Percentiles rank a stretch among this genome's conserved stretches.
phyloP scores from a whole-genome alignment of 2,888 invertebrate species.

The Temnothorax unifasciatus region DNA sequence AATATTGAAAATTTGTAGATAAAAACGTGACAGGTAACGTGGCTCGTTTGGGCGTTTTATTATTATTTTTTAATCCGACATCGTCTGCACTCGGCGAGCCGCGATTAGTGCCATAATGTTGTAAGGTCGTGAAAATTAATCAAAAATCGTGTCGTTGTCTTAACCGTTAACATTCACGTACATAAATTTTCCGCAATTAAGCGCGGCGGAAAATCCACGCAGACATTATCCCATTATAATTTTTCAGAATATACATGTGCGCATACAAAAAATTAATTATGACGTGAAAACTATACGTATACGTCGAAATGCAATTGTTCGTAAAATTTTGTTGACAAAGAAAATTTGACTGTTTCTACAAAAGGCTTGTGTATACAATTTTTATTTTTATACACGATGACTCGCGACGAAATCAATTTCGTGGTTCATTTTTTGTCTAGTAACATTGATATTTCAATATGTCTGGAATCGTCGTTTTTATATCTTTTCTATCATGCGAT shows the following conservation, averaged over 20 bases:
- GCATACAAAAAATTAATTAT: constrained; percentile 10
- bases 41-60: constrained; percentile 36
- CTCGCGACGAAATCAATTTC: neutral
- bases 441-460: neutral
- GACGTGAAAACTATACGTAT: neutral
- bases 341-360: neutral
- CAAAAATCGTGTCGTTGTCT: constrained; percentile 49
- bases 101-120: constrained; percentile 43
- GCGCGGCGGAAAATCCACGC: neutral
- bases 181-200: neutral
- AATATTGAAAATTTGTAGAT: constrained; percentile 54
- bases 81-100: constrained; percentile 17
- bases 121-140: constrained; percentile 44
- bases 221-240: constrained; percentile 2
- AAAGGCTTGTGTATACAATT: neutral
- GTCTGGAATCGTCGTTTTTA: neutral
- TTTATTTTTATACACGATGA: neutral
- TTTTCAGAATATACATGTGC: neutral
- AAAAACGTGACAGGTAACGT: constrained; percentile 29
- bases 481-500: constrained; percentile 21
- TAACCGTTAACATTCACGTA: constrained; percentile 24
- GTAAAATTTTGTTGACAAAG: neutral
- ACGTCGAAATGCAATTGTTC: neutral
- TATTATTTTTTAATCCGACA: constrained; percentile 20
- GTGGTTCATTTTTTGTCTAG: neutral